Evolutionary conservation across 2,797 vertebrate genomes (phyloP).

Genomic region (Momotus momota): DNA sequence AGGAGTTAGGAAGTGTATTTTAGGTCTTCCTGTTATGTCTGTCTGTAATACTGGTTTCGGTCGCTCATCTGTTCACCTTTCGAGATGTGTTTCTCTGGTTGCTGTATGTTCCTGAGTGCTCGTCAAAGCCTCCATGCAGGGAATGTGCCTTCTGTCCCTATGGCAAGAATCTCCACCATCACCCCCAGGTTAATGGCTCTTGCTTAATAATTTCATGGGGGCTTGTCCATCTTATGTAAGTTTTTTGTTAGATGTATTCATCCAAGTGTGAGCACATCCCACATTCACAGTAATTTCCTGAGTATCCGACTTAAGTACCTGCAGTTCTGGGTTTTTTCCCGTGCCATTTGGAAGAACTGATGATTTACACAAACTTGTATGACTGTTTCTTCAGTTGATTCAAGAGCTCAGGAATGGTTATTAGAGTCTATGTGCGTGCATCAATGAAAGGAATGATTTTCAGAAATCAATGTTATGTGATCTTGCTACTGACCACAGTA

Average conservation of each 20-base stretch:
- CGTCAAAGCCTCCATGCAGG: neutral
- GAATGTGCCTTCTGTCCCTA: fast-evolving
- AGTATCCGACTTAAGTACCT: neutral
- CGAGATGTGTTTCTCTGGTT: neutral
- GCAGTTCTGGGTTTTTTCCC: neutral
- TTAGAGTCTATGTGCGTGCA: fast-evolving
- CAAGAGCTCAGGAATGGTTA: neutral
- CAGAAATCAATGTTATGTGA: neutral
- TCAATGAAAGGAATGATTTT: neutral
- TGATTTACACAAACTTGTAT: neutral
- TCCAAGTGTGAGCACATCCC: neutral
- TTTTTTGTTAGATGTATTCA: neutral
- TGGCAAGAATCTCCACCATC: neutral
- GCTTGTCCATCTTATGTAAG: neutral
- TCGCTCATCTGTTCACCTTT: neutral
- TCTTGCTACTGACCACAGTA: neutral
- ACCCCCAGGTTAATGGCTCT: neutral
- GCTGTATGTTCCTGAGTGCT: neutral
- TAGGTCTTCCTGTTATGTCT: neutral
- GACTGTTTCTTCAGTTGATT: neutral
- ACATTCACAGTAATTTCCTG: neutral
- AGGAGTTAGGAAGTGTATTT: neutral
- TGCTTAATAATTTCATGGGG: neutral
- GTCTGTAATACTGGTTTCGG: neutral
- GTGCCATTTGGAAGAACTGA: neutral